Evolutionary conservation across 2,113 vertebrate species (phyloP), one percentile per base, ranked within the genome.

Genomic region (Pelobates fuscus): DNA sequence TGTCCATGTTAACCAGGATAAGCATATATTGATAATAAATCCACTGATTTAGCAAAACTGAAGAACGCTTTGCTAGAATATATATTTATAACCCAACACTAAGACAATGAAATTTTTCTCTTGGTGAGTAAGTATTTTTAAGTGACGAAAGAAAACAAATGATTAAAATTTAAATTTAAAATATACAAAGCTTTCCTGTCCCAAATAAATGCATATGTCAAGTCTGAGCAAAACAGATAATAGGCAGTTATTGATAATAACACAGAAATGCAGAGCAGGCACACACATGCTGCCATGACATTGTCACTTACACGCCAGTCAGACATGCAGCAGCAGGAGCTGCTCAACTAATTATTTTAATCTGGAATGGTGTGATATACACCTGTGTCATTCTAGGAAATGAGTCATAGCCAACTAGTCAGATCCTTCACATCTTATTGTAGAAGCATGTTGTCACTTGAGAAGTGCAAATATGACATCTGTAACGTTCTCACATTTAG

Each of bases 401-500:
- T 55, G n/a, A 55, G 6, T 20, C 52, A 20, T 2, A 1, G 52
- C n/a, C 52, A 55, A 10, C 52, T 55, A 23, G n/a, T 55, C 5
- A 5, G 4, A 21, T 55, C n/a, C 21, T 2, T 55, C 2, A 23
- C 52, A 55, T 55, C 11, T 55, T 23, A 55, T 55, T 23, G 21
- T 23, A 3, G 52, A 55, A 55, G 21, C 52, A 55, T 55, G 21
- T 55, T 55, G 52, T 55, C 21, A 55, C 52, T 55, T 55, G 18
- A 55, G 52, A 23, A 55, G 7, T 55, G 52, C 18, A 55, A 55
- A 55, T 55, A 55, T 55, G 52, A 55, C 52, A 55, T 55, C 52
- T 55, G 52, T 23, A 55, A 23, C 52, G 21, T 55, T 23, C 21
- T 21, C 21, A 55, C 11, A 55, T 55, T 2, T 23, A 21, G 52